A percentile compares a stretch with the other conserved stretches of the same genome.
These are phyloP conservation scores for Psephotus haematonotus DNA, from an alignment of 2,113 vertebrate genomes.

Conservation along the genomic window DNA sequence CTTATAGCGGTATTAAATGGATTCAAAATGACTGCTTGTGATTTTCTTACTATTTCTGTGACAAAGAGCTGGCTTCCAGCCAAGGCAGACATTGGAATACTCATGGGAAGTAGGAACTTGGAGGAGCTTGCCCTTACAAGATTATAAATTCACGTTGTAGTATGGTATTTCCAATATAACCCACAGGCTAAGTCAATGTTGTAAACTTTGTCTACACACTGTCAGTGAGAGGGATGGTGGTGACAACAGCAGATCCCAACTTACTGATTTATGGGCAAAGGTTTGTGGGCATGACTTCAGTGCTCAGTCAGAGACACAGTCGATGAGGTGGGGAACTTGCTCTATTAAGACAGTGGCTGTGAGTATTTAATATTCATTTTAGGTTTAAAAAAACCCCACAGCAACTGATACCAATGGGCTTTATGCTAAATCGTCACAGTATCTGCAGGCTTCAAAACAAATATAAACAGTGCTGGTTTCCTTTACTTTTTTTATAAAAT, in stretches of 20 bases:
- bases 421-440: not conserved
- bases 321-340: not conserved
- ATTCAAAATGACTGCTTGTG: not conserved
- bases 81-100: not conserved
- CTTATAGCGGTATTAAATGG: not conserved
- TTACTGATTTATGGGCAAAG: not conserved
- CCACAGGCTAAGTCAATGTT: not conserved
- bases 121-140: not conserved
- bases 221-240: too few species aligned
- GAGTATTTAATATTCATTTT: not conserved
- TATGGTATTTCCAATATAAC: not conserved
- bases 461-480: not conserved
- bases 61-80: not conserved
- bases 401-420: not conserved
- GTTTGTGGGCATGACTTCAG: not conserved
- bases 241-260: not conserved
- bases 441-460: not conserved
- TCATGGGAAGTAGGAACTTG: not conserved
- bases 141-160: rapidly evolving
- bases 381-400: not conserved
- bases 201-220: not conserved
- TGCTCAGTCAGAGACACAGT: not conserved
- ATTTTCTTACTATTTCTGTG: not conserved
- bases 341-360: not conserved
- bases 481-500: not conserved